Evolutionary conservation across 2,888 invertebrate species (phyloP).

Genomic region (Tyria jacobaeae): DNA sequence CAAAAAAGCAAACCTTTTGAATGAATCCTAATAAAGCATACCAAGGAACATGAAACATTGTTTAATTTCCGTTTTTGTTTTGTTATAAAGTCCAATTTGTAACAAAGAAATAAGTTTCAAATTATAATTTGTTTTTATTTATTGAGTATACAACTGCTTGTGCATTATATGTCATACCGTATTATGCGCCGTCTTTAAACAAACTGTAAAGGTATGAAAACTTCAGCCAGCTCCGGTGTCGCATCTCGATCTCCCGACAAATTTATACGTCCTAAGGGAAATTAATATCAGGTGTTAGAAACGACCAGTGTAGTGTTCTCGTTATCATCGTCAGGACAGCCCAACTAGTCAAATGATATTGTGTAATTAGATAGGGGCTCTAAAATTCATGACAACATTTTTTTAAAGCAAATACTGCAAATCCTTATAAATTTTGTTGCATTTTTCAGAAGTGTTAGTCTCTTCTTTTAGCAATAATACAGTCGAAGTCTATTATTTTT

Average conservation of each 20-base stretch:
- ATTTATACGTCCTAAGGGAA: slow-evolving; percentile 83
- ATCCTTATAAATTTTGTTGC: neutral
- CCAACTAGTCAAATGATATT: slow-evolving; percentile 23
- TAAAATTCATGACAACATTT: slow-evolving; percentile 1
- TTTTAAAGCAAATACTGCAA: neutral
- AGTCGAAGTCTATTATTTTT: no score
- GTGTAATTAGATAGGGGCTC: slow-evolving; percentile 41
- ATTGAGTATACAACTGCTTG: no score
- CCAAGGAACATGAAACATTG: no score
- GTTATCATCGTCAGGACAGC: slow-evolving; percentile 28
- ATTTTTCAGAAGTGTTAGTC: neutral
- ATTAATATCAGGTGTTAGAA: slow-evolving; percentile 79
- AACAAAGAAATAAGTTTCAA: no score
- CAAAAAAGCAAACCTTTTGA: no score
- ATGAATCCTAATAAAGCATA: no score
- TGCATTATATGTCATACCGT: no score
- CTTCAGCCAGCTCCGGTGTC: slow-evolving; percentile 48
- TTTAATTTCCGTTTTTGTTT: no score
- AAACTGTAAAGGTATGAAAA: slow-evolving; percentile 34
- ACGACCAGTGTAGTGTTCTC: slow-evolving; percentile 41
- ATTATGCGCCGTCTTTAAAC: slow-evolving; percentile 9
- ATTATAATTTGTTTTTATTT: no score
- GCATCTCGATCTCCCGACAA: slow-evolving; percentile 64
- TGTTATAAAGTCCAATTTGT: no score
- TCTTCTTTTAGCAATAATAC: no score